Evolutionary conservation across 2,113 vertebrate species (phyloP).

Genomic region (Vulpes ferrilata): DNA sequence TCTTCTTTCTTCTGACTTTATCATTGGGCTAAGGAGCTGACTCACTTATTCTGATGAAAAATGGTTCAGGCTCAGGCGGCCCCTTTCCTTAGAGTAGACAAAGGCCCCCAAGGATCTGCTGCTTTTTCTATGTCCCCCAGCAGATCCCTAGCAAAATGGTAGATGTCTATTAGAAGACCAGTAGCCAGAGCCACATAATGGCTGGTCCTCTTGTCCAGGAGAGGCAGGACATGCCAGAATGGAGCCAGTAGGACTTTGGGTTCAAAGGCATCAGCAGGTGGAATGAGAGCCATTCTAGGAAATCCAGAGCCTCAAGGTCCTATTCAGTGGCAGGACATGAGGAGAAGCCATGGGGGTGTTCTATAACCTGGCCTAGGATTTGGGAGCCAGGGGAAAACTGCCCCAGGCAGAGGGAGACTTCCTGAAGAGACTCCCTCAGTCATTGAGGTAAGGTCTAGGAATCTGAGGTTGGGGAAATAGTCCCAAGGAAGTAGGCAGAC

Average conservation of each 20-base stretch:
- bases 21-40: background rate
- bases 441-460: background rate
- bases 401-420: background rate
- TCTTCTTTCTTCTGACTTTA: background rate
- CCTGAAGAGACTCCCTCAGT: background rate
- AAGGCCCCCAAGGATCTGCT: background rate
- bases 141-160: background rate
- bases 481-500: background rate
- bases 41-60: background rate
- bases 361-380: background rate
- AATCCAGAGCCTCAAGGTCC: background rate
- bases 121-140: background rate
- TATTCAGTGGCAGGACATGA: background rate
- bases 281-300: background rate
- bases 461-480: background rate
- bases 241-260: background rate
- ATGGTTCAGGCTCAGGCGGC: background rate
- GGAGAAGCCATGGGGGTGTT: background rate
- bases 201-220: background rate
- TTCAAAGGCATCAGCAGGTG: background rate
- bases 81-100: background rate
- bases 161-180: background rate
- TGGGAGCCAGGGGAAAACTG: background rate
- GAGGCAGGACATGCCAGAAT: background rate
- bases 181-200: background rate